Evolutionary conservation across 2,888 invertebrate genomes (phyloP), one percentile per base, ranked within the genome.

Genomic region (Zygothrica quintamaculata): DNA sequence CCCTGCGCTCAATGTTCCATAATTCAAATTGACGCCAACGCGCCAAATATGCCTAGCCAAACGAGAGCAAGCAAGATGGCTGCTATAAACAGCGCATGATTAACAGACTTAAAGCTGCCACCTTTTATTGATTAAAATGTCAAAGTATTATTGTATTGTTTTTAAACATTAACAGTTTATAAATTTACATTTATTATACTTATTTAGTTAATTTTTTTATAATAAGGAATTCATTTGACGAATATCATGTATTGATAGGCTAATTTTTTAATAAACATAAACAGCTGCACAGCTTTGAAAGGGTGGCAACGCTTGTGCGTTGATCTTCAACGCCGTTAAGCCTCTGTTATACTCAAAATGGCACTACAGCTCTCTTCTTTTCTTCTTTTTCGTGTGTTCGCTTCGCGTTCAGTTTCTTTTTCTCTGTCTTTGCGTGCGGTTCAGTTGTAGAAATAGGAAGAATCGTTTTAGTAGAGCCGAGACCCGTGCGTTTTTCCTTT

Each of bases 391-490:
- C 15, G 51, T 34, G 40, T 62, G 48, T 79, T 36, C 72, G 77
- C 64, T 74, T 79, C 67, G 78, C 77, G 68, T 72, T 88, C 80
- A 88, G 89, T 88, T 88, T 87, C 78, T 85, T 88, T 88, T 75
- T 81, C 82, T 78, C 77, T 77, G 80, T 88, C 85, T 80, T 77
- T 79, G 74, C 81, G 82, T 82, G 80, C 87, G 88, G 88, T 89
- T 84, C 73, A 70, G 65, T 74, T 57, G 50, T 77, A 81, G 81
- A 64, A 81, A 56, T 77, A 81, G 76, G 70, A 65, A 77, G 66
- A 76, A 78, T 79, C 82, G 78, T 77, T 82, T 16, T 58, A 81
- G 67, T 70, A 69, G 56, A 78, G 74, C 58, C 77, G 81, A 74
- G 81, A 81, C 75, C 74, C 75, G 79, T 79, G 72, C 74, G 75